phyloP scores from a whole-genome alignment of 2,113 vertebrate genomes.

The Bubo bubo region DNA sequence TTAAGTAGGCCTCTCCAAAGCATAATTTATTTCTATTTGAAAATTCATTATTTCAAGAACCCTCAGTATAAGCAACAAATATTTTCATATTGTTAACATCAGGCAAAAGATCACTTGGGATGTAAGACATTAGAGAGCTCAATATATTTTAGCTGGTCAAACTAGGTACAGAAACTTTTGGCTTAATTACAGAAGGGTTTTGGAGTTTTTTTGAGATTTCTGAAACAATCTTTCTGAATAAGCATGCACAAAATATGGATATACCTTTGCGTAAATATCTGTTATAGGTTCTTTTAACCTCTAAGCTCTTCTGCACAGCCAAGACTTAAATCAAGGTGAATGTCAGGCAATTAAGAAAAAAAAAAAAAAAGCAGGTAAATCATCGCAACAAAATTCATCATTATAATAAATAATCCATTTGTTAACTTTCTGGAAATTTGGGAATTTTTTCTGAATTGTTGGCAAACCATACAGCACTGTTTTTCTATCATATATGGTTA shows the following conservation, averaged over 20 bases:
- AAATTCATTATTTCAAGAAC: neutral
- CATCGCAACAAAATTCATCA: neutral
- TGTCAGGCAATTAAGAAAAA: neutral
- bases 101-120: neutral
- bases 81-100: neutral
- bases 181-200: neutral
- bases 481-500: neutral
- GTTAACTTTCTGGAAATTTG: neutral
- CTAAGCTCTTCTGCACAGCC: neutral
- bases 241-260: neutral
- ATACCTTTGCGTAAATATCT: neutral
- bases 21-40: neutral
- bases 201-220: rapidly evolving
- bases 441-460: neutral
- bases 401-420: neutral
- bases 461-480: neutral
- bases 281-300: neutral
- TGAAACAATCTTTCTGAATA: neutral
- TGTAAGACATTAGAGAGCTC: neutral
- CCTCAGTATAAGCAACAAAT: neutral
- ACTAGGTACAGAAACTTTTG: neutral
- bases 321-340: neutral
- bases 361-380: rapidly evolving
- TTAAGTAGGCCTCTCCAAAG: neutral
- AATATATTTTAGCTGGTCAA: neutral